A percentile compares a stretch with the other conserved stretches of the same genome.
Conservation (phyloP, 2,113 vertebrate species). For the Neotoma lepida region DNA sequence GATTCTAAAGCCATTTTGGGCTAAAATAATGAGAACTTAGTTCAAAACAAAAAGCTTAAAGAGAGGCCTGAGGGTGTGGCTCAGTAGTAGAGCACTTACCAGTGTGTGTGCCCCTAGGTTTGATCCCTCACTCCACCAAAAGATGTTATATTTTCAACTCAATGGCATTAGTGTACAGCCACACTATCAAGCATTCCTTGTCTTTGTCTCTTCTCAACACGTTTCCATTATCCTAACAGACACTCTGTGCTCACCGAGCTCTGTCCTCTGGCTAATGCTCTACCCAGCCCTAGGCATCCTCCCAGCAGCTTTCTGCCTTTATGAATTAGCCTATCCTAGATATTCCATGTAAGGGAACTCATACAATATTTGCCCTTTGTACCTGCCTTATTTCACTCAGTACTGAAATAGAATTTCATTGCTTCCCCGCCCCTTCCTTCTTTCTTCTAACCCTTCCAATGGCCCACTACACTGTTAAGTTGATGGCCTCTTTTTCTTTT, state of each 20-base stretch:
- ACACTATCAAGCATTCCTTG: neutral
- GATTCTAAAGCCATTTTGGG: neutral
- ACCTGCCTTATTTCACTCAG: neutral
- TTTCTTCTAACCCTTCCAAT: neutral
- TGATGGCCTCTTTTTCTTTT: neutral
- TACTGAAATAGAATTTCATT: neutral
- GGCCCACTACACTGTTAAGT: neutral
- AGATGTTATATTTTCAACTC: neutral
- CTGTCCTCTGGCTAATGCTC: neutral
- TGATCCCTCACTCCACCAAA: neutral
- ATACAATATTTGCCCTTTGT: too few relatives aligned
- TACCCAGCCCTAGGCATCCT: neutral
- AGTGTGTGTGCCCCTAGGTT: neutral
- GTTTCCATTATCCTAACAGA: neutral
- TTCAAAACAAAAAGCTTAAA: neutral
- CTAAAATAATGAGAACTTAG: neutral
- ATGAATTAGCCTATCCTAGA: too few relatives aligned
- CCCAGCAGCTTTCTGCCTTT: too few relatives aligned
- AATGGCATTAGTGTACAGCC: neutral
- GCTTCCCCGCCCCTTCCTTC: neutral
- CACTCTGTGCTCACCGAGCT: neutral
- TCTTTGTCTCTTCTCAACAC: neutral
- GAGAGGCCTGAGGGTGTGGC: neutral
- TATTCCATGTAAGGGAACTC: neutral
- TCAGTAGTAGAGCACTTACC: neutral